Evolutionary conservation across 2,888 invertebrate genomes (phyloP).

Genomic region (Physocephala rufipes): DNA sequence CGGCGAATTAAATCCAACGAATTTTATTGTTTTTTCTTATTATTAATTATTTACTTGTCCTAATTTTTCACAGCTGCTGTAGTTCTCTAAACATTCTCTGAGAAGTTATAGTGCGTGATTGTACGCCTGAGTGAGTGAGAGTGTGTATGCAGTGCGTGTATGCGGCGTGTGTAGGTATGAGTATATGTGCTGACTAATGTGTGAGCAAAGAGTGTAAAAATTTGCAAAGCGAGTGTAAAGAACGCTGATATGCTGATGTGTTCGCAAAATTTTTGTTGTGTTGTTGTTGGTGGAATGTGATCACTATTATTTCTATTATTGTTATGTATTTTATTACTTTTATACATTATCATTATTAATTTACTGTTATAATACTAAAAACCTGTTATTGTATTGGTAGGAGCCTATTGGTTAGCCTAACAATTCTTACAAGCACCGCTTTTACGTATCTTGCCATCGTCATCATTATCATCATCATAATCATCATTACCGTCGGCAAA

Average conservation of each 20-base stretch:
- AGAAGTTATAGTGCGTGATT: background rate
- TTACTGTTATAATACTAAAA: too few relatives aligned
- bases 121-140: background rate
- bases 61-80: background rate
- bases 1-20: constrained; percentile 2
- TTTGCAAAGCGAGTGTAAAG: too few relatives aligned
- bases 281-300: too few relatives aligned
- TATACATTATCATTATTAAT: constrained; percentile 4
- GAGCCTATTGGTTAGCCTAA: background rate
- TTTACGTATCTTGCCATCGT: background rate
- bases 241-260: too few relatives aligned
- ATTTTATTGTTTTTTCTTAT: background rate
- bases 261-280: too few relatives aligned
- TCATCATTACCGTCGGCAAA: constrained; percentile 22
- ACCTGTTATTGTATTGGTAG: background rate
- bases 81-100: background rate
- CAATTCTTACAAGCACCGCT: background rate
- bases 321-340: background rate
- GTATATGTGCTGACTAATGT: background rate
- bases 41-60: constrained; percentile 7
- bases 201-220: too few relatives aligned
- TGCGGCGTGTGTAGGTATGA: background rate
- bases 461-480: background rate
- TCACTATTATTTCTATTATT: too few relatives aligned
- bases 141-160: constrained; percentile 2